phyloP scores from a whole-genome alignment of 2,888 invertebrate species.

The Acronicta alni region DNA sequence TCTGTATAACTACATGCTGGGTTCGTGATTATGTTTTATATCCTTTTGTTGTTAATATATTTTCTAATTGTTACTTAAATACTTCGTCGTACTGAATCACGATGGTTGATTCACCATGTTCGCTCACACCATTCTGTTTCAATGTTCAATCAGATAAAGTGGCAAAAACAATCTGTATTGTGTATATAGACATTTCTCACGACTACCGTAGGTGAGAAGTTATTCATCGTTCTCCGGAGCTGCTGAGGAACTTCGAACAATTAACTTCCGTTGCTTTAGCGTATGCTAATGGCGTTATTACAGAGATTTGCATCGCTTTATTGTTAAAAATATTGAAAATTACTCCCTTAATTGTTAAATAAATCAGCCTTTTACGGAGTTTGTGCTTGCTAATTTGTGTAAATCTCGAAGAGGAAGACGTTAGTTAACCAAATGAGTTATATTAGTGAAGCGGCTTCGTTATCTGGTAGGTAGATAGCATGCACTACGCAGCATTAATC shows the following conservation, averaged over 20 bases:
- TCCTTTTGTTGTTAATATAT: slow-evolving; percentile 17
- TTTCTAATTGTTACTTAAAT: slow-evolving; percentile 32
- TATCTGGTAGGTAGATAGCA: slow-evolving; percentile 23
- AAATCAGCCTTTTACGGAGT: neutral
- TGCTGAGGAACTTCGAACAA: slow-evolving; percentile 70
- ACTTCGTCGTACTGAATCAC: slow-evolving; percentile 16
- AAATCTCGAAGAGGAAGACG: slow-evolving; percentile 4
- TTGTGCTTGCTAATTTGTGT: slow-evolving; percentile 3
- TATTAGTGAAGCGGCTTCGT: slow-evolving; percentile 34
- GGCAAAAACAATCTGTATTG: slow-evolving; percentile 69
- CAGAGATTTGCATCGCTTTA: slow-evolving; percentile 66
- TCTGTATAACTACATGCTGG: too few species aligned
- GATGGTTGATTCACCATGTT: slow-evolving; percentile 42
- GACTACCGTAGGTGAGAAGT: slow-evolving; percentile 75
- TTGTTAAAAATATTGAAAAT: slow-evolving; percentile 35
- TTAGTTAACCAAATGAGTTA: slow-evolving; percentile 40
- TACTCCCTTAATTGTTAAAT: slow-evolving; percentile 6
- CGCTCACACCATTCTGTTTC: slow-evolving; percentile 67
- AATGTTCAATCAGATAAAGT: slow-evolving; percentile 72
- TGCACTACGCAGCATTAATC: slow-evolving; percentile 39
- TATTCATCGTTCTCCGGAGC: slow-evolving; percentile 69
- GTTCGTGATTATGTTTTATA: slow-evolving; percentile 7
- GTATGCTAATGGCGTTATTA: slow-evolving; percentile 77
- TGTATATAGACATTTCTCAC: slow-evolving; percentile 75
- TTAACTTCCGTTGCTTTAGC: slow-evolving; percentile 80